Evolutionary conservation across 2,888 invertebrate genomes (phyloP).

Genomic region (Apantesis nais): DNA sequence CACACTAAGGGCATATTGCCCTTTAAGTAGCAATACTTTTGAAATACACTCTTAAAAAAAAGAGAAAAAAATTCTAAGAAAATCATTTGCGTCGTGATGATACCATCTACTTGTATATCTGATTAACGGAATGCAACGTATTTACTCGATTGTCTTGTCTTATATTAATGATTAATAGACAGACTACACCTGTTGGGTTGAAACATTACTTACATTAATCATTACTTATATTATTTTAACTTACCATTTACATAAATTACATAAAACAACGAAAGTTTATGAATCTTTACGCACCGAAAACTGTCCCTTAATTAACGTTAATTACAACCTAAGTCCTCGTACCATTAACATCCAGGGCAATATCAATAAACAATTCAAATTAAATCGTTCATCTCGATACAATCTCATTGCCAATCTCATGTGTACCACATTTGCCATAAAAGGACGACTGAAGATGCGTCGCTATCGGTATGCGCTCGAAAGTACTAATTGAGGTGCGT

Average conservation of each 20-base stretch:
- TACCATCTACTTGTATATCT: not conserved
- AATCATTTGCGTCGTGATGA: not conserved
- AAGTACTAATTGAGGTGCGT: constrained; percentile 79
- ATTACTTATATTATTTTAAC: not conserved
- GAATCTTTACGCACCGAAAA: constrained; percentile 17
- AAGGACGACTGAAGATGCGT: constrained; percentile 69
- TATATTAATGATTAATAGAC: not conserved
- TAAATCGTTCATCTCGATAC: constrained; percentile 48
- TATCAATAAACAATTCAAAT: constrained; percentile 42
- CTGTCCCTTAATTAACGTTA: constrained; percentile 40
- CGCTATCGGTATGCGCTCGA: constrained; percentile 75
- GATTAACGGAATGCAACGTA: not conserved
- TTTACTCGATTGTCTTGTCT: not conserved
- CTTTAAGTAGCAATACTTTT: constrained; percentile 24
- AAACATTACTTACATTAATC: not conserved
- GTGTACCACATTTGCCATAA: constrained; percentile 41
- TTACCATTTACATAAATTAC: not conserved
- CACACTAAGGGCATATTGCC: constrained; percentile 28
- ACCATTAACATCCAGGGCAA: constrained; percentile 34
- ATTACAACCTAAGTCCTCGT: constrained; percentile 26
- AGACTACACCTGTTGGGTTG: not conserved
- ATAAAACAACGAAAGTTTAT: not conserved
- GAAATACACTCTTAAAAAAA: constrained; percentile 1
- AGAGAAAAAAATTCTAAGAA: not conserved
- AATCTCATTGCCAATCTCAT: constrained; percentile 43